These are phyloP conservation scores for Hydractinia symbiolongicarpus DNA, from an alignment of 30 jellyfish, hydroid and myxozoan genomes.

Conservation along the genomic window DNA sequence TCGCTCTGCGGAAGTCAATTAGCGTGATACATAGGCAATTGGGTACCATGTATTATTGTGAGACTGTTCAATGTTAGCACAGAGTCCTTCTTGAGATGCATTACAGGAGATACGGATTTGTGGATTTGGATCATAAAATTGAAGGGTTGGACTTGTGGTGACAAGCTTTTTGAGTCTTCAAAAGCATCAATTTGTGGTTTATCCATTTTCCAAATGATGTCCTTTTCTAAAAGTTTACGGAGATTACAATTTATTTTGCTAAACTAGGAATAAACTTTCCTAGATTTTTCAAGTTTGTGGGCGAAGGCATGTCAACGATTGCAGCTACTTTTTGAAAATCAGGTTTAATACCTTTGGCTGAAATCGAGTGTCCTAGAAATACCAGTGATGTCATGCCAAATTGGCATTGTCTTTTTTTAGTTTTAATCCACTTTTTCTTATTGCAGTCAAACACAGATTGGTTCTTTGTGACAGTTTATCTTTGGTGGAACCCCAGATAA, in stretches of 20 bases:
- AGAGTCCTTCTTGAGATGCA: constrained; percentile 45
- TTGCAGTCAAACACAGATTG: too few relatives aligned
- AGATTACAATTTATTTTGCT: neutral
- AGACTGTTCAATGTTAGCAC: constrained; percentile 55
- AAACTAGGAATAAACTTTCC: neutral
- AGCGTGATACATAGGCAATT: constrained; percentile 57
- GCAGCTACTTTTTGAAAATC: constrained; percentile 5
- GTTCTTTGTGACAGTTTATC: too few relatives aligned
- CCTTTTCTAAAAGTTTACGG: constrained; percentile 5
- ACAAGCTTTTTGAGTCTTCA: constrained; percentile 1
- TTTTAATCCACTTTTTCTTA: too few relatives aligned
- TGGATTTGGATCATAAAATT: constrained; percentile 39
- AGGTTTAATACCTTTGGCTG: constrained; percentile 1
- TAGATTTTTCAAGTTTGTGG: constrained; percentile 1
- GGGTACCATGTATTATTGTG: constrained; percentile 46
- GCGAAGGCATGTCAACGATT: constrained; percentile 9
- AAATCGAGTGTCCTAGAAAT: constrained; percentile 13
- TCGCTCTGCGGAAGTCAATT: constrained; percentile 28
- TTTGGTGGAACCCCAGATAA: constrained; percentile 37
- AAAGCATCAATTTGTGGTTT: neutral
- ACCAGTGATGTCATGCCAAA: too few relatives aligned
- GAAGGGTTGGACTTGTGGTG: constrained; percentile 24
- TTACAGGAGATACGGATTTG: constrained; percentile 32
- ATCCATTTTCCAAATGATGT: neutral
- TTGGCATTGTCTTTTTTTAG: too few relatives aligned